A percentile compares a stretch with the other conserved stretches of the same genome.
Conservation (phyloP, 2,113 vertebrate genomes). For the Trichomycterus rosablanca region DNA sequence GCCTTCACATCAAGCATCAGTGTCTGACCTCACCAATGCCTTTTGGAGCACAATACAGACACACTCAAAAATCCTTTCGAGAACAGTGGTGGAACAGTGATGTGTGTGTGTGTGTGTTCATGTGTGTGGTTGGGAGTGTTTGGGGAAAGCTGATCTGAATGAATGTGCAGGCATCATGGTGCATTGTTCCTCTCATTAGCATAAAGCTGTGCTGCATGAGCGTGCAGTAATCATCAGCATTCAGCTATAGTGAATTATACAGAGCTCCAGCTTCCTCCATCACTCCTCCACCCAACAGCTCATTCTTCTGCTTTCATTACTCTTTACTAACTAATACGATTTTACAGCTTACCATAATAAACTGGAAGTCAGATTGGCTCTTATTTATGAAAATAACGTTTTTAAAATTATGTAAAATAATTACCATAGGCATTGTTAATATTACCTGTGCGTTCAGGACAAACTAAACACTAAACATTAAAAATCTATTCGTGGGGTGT, state of each 20-base stretch:
- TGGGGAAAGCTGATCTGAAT: conserved; percentile 31
- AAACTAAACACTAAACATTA: too few relatives aligned
- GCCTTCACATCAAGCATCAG: too few relatives aligned
- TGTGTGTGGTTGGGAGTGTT: not conserved
- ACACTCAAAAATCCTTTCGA: too few relatives aligned
- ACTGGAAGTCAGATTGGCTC: not conserved
- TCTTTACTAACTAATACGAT: conserved; percentile 1
- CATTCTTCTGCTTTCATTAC: conserved; percentile 35
- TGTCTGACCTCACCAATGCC: too few relatives aligned
- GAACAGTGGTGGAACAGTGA: conserved; percentile 12
- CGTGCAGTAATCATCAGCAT: conserved; percentile 83
- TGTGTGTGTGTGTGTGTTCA: too few relatives aligned
- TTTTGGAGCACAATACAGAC: too few relatives aligned
- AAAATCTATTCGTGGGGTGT: too few relatives aligned
- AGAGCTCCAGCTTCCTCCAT: conserved; percentile 60
- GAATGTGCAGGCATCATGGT: conserved; percentile 72
- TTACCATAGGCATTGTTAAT: too few relatives aligned
- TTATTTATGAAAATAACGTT: too few relatives aligned
- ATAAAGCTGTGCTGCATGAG: conserved; percentile 89
- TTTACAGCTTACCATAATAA: not conserved
- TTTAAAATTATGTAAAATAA: too few relatives aligned
- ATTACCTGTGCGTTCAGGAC: too few relatives aligned
- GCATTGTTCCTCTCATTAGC: conserved; percentile 86
- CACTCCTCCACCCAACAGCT: conserved; percentile 48
- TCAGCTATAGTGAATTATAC: too few relatives aligned